Evolutionary conservation across 64 coral and sea anemone species (phyloP), one percentile per base, ranked within the genome.

Genomic region (Anthopleura sola): DNA sequence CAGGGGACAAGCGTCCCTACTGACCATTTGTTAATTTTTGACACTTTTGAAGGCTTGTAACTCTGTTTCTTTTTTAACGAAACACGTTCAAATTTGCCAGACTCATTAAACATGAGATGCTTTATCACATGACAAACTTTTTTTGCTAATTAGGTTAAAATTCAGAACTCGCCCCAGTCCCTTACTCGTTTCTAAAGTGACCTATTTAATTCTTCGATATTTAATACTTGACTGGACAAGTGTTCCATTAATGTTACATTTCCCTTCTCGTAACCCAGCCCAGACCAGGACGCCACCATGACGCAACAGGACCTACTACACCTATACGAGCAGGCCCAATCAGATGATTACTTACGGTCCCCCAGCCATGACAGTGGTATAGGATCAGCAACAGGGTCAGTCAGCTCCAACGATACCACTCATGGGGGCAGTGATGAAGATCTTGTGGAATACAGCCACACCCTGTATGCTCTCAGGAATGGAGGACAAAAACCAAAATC

Each of bases 321-420:
- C 19, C 83, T 95, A 6, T 89, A 95, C 46, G 93, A 95, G 16
- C 93, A 95, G 32, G 86, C 90, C 8, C 37, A 89, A 36, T 53
- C 86, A 20, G 78, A 85, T 31, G 87, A 85, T 2, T 88, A 91
- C 10, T 34, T 89, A 21, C 51, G 83, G 66, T 88, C 83, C n/a
- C 84, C 79, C 1, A 76, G 91, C 24, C 58, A 92, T 46, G 93
- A 95, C 84, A 98, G 96, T 37, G 96, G 96, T 39, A 89, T 98
- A 24, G 87, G 96, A 24, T 98, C 96, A 53, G 96, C 96, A 36
- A 89, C 92, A 17, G 89, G 92, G 9, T 98, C 96, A 7, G 96
- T 98, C n/a, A 98, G 96, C 39, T 98, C 96, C 15, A 91, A 86
- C 5, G 96, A 98, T 48, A 98, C 96, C 14, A 98, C 85, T 74